Conservation (phyloP, 2,797 vertebrate species). For the Helarctos malayanus region DNA sequence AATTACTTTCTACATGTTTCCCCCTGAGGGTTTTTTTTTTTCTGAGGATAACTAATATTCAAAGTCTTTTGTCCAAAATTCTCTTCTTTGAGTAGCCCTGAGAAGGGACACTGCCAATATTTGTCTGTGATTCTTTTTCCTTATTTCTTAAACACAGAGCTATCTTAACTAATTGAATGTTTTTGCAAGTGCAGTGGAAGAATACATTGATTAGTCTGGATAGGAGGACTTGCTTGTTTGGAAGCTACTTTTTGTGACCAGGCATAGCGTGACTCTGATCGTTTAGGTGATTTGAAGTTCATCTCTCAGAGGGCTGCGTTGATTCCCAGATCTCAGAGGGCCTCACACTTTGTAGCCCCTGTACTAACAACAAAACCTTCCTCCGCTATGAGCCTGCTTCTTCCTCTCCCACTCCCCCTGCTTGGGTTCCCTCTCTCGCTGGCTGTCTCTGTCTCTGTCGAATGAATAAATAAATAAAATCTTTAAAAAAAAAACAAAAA, state of each 20-base stretch:
- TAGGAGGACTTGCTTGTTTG: neutral
- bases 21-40: neutral
- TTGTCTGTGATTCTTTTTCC: slow-evolving; percentile 22
- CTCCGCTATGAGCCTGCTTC: no score
- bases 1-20: neutral
- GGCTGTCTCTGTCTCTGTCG: no score
- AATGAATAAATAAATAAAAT: no score
- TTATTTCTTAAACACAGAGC: slow-evolving; percentile 7
- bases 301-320: neutral
- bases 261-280: neutral
- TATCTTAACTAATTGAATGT: neutral
- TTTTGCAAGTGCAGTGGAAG: neutral
- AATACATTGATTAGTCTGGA: neutral
- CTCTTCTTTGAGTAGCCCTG: neutral
- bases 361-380: neutral
- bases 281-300: neutral
- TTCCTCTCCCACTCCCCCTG: no score
- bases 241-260: neutral
- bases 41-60: neutral
- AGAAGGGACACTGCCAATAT: neutral
- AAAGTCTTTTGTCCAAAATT: neutral
- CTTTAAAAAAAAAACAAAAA: no score
- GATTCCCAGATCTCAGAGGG: neutral
- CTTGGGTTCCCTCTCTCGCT: no score
- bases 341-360: neutral